A percentile compares a stretch with the other conserved stretches of the same genome.
phyloP scores from a whole-genome alignment of 1,140 invertebrate species.

The Trichonephila clavipes region DNA sequence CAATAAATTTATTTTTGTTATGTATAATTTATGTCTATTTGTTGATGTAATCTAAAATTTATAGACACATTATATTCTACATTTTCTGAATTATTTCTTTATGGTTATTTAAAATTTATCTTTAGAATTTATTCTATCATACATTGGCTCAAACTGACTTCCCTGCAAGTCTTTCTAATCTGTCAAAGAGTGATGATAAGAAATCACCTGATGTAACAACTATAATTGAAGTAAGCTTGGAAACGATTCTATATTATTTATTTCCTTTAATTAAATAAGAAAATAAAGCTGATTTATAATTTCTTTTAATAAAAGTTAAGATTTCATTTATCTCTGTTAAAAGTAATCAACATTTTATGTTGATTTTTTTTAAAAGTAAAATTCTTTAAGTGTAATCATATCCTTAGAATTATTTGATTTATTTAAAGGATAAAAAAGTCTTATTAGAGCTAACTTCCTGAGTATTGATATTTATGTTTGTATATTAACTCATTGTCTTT shows the following conservation, averaged over 20 bases:
- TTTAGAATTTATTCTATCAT: constrained; percentile 88
- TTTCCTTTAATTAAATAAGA: too few species aligned
- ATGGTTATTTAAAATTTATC: constrained; percentile 35
- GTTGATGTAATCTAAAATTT: background rate
- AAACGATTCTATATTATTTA: background rate
- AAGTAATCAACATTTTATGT: background rate
- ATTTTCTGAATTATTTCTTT: background rate
- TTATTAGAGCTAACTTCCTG: too few species aligned
- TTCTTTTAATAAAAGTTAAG: too few species aligned
- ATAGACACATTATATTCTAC: background rate
- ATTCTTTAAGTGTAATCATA: too few species aligned
- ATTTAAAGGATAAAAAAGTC: too few species aligned
- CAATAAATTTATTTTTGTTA: too few species aligned
- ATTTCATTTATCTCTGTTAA: background rate
- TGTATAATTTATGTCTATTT: background rate
- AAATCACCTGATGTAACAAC: background rate
- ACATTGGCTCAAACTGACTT: constrained; percentile 83
- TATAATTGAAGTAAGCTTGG: constrained; percentile 34
- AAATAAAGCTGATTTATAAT: too few species aligned
- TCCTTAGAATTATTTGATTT: too few species aligned
- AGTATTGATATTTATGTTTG: too few species aligned
- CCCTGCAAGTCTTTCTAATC: constrained; percentile 79
- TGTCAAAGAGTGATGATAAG: background rate
- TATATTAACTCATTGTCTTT: too few species aligned
- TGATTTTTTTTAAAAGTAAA: too few species aligned